Evolutionary conservation across 1,140 invertebrate species (phyloP).

Genomic region (Lethocerus indicus): DNA sequence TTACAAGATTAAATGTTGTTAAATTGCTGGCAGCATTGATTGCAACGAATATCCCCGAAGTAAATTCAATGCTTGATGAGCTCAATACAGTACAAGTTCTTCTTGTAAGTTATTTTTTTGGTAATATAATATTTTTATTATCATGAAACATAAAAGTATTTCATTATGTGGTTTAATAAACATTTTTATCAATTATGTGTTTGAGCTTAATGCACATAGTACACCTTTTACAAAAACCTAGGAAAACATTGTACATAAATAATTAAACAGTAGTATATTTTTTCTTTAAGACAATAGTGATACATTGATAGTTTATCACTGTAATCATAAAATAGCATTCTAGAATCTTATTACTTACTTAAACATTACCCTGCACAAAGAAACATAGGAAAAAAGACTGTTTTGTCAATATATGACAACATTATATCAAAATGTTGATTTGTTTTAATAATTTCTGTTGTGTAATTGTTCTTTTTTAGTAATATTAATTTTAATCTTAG

Average conservation of each 20-base stretch:
- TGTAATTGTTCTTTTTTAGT: background rate
- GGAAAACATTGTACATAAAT: background rate
- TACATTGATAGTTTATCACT: background rate
- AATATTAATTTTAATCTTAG: background rate
- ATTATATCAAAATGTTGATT: background rate
- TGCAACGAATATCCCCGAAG: constrained; percentile 39
- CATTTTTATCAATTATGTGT: background rate
- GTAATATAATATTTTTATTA: background rate
- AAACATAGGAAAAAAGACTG: background rate
- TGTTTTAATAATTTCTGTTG: background rate
- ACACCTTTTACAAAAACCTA: too few relatives aligned
- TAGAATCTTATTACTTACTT: background rate
- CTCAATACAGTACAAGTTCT: constrained; percentile 41
- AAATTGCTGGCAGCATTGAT: constrained; percentile 53
- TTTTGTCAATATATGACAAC: background rate
- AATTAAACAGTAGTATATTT: background rate
- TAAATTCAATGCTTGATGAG: constrained; percentile 32
- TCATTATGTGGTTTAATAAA: background rate
- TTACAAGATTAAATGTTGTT: constrained; percentile 54
- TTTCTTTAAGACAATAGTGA: too few relatives aligned
- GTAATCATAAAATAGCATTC: background rate
- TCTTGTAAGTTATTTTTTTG: constrained; percentile 31
- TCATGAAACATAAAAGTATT: background rate
- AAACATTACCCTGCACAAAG: background rate
- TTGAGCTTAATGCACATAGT: background rate